Percentiles rank a stretch among this genome's conserved stretches.
phyloP scores from a whole-genome alignment of 1,140 invertebrate genomes.

The Probaryconus sp. region DNA sequence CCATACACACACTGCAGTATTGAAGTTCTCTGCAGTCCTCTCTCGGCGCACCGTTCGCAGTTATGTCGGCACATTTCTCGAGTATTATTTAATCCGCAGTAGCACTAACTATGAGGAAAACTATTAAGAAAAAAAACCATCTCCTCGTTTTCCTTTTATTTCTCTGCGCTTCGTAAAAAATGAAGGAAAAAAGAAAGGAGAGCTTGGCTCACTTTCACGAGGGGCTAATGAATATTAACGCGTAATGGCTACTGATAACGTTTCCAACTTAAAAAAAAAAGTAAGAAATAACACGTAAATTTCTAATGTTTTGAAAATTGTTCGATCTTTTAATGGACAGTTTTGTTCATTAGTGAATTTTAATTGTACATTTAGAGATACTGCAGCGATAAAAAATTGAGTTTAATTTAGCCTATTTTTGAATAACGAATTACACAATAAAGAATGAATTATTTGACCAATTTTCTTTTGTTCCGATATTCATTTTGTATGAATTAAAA shows the following conservation, averaged over 20 bases:
- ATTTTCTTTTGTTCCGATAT: not conserved
- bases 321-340: slow-evolving; percentile 20
- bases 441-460: too few species aligned
- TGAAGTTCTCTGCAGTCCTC: slow-evolving; percentile 47
- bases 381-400: too few species aligned
- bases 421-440: too few species aligned
- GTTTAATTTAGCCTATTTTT: too few species aligned
- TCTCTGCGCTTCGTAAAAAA: slow-evolving; percentile 1
- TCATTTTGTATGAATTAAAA: too few species aligned
- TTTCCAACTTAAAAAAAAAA: slow-evolving; percentile 1
- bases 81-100: slow-evolving; percentile 47
- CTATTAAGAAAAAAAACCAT: slow-evolving; percentile 27
- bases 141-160: not conserved
- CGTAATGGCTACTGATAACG: slow-evolving; percentile 11
- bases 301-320: slow-evolving; percentile 1
- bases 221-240: slow-evolving; percentile 27
- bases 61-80: slow-evolving; percentile 45
- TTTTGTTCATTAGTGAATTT: too few species aligned
- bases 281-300: slow-evolving; percentile 13
- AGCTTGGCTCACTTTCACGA: slow-evolving; percentile 19
- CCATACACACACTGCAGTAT: slow-evolving; percentile 44
- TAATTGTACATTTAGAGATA: too few species aligned
- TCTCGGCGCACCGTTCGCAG: slow-evolving; percentile 31
- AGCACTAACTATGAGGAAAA: slow-evolving; percentile 26
- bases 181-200: slow-evolving; percentile 4